Percentiles rank a stretch among this genome's conserved stretches.
Conservation (phyloP, 2,888 invertebrate species). For the Sisyra terminalis region DNA sequence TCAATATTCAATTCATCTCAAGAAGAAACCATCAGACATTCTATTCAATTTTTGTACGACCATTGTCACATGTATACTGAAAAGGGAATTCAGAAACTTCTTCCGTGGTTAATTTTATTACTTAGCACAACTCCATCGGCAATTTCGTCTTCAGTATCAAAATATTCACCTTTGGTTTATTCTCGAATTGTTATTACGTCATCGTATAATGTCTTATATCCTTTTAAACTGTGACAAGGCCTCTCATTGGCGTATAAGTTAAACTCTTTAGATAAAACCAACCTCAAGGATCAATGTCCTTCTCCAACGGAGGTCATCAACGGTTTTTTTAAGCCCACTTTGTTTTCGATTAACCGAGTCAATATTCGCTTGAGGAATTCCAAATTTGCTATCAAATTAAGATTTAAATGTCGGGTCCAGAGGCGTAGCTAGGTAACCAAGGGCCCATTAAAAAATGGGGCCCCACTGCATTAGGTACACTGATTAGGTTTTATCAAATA, state of each 20-base stretch:
- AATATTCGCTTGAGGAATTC: conserved; percentile 92
- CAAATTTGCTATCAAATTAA: conserved; percentile 96
- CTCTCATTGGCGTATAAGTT: conserved; percentile 94
- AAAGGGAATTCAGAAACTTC: conserved; percentile 98
- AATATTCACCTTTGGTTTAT: conserved; percentile 99
- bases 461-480: too few relatives aligned
- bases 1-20: too few relatives aligned
- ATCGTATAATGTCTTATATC: conserved; percentile 92
- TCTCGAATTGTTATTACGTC: conserved; percentile 98
- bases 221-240: conserved; percentile 92
- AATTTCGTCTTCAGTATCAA: conserved; percentile 98
- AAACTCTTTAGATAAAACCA: conserved; percentile 93
- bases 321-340: conserved; percentile 96
- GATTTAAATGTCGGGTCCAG: conserved; percentile 97
- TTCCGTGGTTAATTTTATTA: conserved; percentile 97
- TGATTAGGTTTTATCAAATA: too few relatives aligned
- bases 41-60: conserved; percentile 79
- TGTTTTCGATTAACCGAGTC: conserved; percentile 93
- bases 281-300: conserved; percentile 94
- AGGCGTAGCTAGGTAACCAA: too few relatives aligned
- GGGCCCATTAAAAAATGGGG: too few relatives aligned
- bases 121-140: conserved; percentile 98
- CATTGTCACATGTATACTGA: conserved; percentile 83
- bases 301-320: conserved; percentile 98
- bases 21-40: conserved; percentile 97